Base-by-base conservation (phyloP, 1,140 invertebrate species). In the Drosophila sp. region DNA sequence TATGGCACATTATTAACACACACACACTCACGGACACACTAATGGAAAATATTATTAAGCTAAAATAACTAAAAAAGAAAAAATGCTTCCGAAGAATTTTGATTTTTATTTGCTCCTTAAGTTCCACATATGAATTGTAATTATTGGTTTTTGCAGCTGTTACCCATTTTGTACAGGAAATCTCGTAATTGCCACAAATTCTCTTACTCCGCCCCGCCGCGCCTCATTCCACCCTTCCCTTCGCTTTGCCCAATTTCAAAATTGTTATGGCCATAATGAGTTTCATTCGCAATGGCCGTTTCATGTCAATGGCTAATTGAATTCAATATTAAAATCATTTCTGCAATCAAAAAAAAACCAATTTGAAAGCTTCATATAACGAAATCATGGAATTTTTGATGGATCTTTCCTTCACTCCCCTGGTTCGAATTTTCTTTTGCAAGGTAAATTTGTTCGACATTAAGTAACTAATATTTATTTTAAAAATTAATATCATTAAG, bases 1-100 rank as follows among this genome's bases (percentile, higher is more conserved):
- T 87, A 86, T 87, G 83, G 83, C 83, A 69, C 66, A 83, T 79
- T 76, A 84, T 75, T 76, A 67, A 78, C 66, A 72, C 67, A 70
- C 50, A 67, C 44, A 64, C 65, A 66, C 54, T 7, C 62, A 68
- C 63, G 67, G 35, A 67, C 38, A 60, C 65, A 66, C 47, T 38
- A 38, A 38, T 38, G 35, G 35, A 38, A 38, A 38, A 38, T 38
- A 38, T 38, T 38, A 38, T 38, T 38, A 38, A 86, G 86, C 81
- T 79, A 68, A 81, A 87, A 83, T 79, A 67, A 79, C 82, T 86
- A 87, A 78, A 17, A 17, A 17, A 17, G 17, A 17, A 17, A 17
- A 82, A 79, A 69, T 76, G 73, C 62, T 86, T 87, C 77, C 77
- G 66, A 65, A 69, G 82, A 87, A 86, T 77, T 80, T 54, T 41